Evolutionary conservation across 2,888 invertebrate species (phyloP).

Genomic region (Apodemia mormo): DNA sequence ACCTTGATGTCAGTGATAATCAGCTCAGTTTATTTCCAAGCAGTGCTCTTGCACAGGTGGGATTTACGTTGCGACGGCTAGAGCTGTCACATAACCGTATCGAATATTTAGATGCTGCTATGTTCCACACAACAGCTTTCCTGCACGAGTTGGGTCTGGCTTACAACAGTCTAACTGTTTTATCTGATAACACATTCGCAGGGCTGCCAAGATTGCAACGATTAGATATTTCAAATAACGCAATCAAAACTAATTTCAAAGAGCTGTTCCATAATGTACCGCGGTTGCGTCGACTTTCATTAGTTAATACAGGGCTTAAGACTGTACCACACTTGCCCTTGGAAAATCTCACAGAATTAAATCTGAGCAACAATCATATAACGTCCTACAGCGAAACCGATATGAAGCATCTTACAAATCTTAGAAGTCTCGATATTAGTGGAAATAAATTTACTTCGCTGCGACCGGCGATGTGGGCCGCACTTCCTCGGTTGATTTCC

Average conservation of each 20-base stretch:
- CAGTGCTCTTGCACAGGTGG: constrained; percentile 86
- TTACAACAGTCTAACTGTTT: constrained; percentile 87
- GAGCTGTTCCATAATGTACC: constrained; percentile 91
- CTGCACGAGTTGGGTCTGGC: constrained; percentile 87
- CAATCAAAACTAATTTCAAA: constrained; percentile 88
- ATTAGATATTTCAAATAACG: constrained; percentile 88
- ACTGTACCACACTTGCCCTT: constrained; percentile 86
- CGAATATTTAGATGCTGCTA: constrained; percentile 90
- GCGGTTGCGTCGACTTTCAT: constrained; percentile 84
- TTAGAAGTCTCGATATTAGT: constrained; percentile 86
- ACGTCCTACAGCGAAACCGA: constrained; percentile 84
- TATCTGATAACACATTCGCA: constrained; percentile 91
- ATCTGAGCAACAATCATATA: constrained; percentile 87
- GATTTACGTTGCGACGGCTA: constrained; percentile 87
- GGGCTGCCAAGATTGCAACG: constrained; percentile 86
- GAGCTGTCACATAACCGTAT: constrained; percentile 88
- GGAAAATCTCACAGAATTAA: constrained; percentile 84
- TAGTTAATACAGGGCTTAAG: constrained; percentile 86
- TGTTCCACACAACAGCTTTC: constrained; percentile 85
- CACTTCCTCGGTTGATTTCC: constrained; percentile 84
- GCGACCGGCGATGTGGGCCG: constrained; percentile 85
- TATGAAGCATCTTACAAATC: constrained; percentile 82
- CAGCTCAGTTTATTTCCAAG: constrained; percentile 87
- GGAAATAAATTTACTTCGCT: constrained; percentile 86
- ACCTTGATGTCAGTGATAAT: constrained; percentile 88